Evolutionary conservation across 2,797 vertebrate genomes (phyloP), one percentile per base, ranked within the genome.

Genomic region (Thripadectes ignobilis): DNA sequence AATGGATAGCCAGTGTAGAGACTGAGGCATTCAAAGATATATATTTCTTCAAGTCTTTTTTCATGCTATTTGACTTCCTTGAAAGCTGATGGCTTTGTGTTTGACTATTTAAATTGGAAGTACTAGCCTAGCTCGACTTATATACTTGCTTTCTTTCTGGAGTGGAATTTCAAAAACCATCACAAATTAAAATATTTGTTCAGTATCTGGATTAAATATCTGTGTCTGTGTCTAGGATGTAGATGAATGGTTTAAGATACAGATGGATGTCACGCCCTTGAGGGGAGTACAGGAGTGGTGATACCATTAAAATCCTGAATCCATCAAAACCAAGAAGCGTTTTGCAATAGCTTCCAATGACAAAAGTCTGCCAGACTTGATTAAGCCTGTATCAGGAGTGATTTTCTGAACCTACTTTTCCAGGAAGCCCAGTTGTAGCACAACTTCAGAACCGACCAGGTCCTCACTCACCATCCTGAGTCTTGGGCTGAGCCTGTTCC

Each of bases 191-290:
- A 88, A 46, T 11, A 49, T 21, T 34, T 36, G 2, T 39, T 36
- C 46, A 89, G 63, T 67, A 61, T 18, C 36, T 75, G 34, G 7
- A 43, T 43, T 62, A 78, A 81, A 62, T 57, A 29, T 13, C 29
- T 65, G 10, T 20, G 9, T 34, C 21, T 80, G 18, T 73, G 46
- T 54, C 26, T 78, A 39, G 24, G 8, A 21, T 49, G 7, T 19
- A 52, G 45, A 43, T 59, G 21, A 46, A 45, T 66, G 10, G 4
- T 51, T 29, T 68, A 39, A 34, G 8, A 29, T 80, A 22, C 8
- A 62, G 15, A 27, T 49, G 12, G 36, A 58, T 58, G 23, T 19
- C 6, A 0, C 52, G 26, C 8, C 43, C 1, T 0, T 2, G 2
- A 1, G 1, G 7, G 7, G 1, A 36, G 20, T 62, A 61, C 9